Conservation (phyloP, 2,888 invertebrate genomes). For the Amphipoea lucens region DNA sequence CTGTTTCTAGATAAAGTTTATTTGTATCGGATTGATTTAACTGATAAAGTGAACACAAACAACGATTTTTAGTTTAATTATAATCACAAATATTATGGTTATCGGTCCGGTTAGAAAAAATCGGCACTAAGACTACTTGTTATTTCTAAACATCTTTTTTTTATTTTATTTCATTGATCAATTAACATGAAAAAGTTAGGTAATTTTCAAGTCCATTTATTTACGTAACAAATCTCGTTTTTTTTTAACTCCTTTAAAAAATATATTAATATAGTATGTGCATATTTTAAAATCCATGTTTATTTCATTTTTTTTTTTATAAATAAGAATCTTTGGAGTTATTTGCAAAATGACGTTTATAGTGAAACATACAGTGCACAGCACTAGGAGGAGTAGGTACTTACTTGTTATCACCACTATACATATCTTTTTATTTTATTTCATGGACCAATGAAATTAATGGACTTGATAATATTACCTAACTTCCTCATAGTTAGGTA, state of each 20-base stretch:
- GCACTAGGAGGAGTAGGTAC: constrained; percentile 12
- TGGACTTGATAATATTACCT: no score
- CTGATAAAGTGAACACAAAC: neutral
- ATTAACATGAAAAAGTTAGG: constrained; percentile 25
- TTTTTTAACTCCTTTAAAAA: neutral
- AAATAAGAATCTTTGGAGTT: neutral
- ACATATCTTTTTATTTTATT: constrained; percentile 7
- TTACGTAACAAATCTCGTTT: neutral
- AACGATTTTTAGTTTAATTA: constrained; percentile 9
- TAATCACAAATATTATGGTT: constrained; percentile 2
- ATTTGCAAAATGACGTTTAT: neutral
- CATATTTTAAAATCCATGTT: neutral
- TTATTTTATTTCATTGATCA: constrained; percentile 13
- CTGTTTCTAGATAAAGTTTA: neutral
- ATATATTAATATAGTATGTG: neutral
- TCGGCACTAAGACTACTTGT: neutral
- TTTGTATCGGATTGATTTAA: constrained; percentile 2
- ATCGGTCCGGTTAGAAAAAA: constrained; percentile 1
- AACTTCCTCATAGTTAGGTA: neutral
- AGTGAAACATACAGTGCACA: neutral
- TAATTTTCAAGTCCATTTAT: neutral
- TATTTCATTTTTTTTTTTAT: neutral
- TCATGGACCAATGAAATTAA: neutral
- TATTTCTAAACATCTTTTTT: neutral
- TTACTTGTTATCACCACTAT: neutral